Conservation (phyloP, 2,113 vertebrate species). For the Hippocampus comes region DNA sequence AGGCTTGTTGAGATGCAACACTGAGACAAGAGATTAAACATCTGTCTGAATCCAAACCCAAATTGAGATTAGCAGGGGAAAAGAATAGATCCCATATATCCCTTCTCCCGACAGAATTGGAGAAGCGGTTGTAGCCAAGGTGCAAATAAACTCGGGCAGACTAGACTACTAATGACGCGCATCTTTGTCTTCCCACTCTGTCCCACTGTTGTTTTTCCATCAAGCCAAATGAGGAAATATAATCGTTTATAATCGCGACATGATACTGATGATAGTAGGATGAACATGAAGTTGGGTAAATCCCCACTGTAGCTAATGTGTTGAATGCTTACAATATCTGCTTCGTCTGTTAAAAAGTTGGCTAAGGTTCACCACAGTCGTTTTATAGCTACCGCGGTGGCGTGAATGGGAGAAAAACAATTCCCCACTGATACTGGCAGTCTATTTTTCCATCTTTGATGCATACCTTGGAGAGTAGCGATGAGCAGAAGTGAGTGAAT, state of each 20-base stretch:
- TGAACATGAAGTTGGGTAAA: no score
- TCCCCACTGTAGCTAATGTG: neutral
- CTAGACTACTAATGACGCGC: slow-evolving; percentile 19
- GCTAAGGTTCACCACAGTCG: neutral
- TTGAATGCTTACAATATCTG: neutral
- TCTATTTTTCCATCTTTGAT: slow-evolving; percentile 3
- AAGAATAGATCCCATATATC: slow-evolving; percentile 40
- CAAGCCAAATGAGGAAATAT: slow-evolving; percentile 5
- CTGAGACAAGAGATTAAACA: slow-evolving; percentile 65
- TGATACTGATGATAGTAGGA: no score
- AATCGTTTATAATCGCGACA: no score
- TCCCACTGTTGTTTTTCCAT: neutral
- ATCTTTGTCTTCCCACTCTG: neutral
- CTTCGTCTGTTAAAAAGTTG: neutral
- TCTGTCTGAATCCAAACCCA: slow-evolving; percentile 50
- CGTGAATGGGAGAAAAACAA: neutral
- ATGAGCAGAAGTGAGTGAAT: slow-evolving; percentile 17
- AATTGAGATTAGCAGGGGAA: slow-evolving; percentile 47
- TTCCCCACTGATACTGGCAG: neutral
- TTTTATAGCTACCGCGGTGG: neutral
- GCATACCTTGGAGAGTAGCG: neutral
- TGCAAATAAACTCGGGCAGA: slow-evolving; percentile 29
- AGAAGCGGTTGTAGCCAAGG: slow-evolving; percentile 19
- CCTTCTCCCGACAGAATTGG: slow-evolving; percentile 45
- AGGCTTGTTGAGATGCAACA: slow-evolving; percentile 37